Evolutionary conservation across 2,888 invertebrate species (phyloP), one percentile per base, ranked within the genome.

Genomic region (Hirtodrosophila alboralis): DNA sequence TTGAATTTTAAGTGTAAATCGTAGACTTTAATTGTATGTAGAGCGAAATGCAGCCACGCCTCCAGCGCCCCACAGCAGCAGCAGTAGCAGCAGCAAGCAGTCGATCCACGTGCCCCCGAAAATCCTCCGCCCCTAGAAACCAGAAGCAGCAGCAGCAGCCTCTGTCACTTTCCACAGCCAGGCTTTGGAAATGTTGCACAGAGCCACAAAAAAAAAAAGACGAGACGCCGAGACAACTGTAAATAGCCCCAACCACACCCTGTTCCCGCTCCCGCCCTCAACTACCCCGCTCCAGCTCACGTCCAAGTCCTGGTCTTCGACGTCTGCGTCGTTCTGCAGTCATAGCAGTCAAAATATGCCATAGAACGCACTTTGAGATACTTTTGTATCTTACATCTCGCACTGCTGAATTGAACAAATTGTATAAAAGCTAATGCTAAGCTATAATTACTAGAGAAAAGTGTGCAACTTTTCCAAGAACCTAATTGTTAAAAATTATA

Each of bases 1-100:
- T 88, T 86, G 86, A 88, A 84, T 88, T 88, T 87, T 88, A 88
- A 88, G 88, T 88, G 86, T 87, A 88, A 86, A 88, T 87, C 81
- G 74, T 88, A 88, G 88, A 87, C 84, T 87, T 81, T 85, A 79
- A 85, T 79, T 79, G 73, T 85, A 84, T 72, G 68, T 74, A 71
- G 75, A 80, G 77, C 69, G 75, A 79, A 69, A 69, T 63, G 69
- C 63, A 59, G 57, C 54, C 48, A 54, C 40, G 16, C 36, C 58
- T 47, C 31, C 27, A 33, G 27, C 45, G 8, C 18, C 18, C 18
- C 18, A 14, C 37, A 30, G 28, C 45, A 40, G 30, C 37, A 33
- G 13, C 23, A 34, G 5, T 37, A 37, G 58, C 47, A 67, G 60
- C 57, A 40, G 30, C 37, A 27, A n/a, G 28, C 52, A 10, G 8